Evolutionary conservation across 2,797 vertebrate genomes (phyloP).

Genomic region (Clarias fuscus): DNA sequence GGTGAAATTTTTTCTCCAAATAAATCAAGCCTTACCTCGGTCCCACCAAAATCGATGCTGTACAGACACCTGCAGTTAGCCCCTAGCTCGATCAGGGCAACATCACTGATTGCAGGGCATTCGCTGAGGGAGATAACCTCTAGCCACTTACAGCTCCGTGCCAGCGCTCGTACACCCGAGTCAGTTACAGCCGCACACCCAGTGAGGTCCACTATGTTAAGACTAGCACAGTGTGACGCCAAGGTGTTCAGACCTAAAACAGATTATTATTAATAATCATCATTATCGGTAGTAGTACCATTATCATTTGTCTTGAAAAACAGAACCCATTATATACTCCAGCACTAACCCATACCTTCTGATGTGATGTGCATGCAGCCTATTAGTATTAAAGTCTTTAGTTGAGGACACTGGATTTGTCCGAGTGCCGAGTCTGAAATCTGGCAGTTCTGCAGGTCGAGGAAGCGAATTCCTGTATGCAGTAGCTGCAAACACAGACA

Average conservation of each 20-base stretch:
- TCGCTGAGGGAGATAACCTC: conserved; percentile 77
- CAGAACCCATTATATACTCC: background rate
- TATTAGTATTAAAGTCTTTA: conserved; percentile 78
- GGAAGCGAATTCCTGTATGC: conserved; percentile 75
- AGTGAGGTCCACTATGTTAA: conserved; percentile 74
- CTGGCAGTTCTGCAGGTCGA: conserved; percentile 79
- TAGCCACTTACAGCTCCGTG: conserved; percentile 74
- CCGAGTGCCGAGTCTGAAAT: conserved; percentile 79
- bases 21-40: conserved; percentile 68
- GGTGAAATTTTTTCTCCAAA: no score
- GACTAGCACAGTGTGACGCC: conserved; percentile 76
- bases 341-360: conserved; percentile 70
- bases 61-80: conserved; percentile 78
- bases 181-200: conserved; percentile 78
- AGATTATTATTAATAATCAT: background rate
- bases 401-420: conserved; percentile 76
- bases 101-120: conserved; percentile 77
- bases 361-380: conserved; percentile 76
- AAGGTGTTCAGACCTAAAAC: conserved; percentile 75
- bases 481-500: conserved; percentile 69
- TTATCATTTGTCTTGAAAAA: background rate
- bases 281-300: background rate
- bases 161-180: conserved; percentile 77
- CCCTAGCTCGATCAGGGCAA: conserved; percentile 78
- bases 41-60: conserved; percentile 80